Base-by-base conservation (phyloP, 1,140 invertebrate species). In the Monochamus saltuarius region DNA sequence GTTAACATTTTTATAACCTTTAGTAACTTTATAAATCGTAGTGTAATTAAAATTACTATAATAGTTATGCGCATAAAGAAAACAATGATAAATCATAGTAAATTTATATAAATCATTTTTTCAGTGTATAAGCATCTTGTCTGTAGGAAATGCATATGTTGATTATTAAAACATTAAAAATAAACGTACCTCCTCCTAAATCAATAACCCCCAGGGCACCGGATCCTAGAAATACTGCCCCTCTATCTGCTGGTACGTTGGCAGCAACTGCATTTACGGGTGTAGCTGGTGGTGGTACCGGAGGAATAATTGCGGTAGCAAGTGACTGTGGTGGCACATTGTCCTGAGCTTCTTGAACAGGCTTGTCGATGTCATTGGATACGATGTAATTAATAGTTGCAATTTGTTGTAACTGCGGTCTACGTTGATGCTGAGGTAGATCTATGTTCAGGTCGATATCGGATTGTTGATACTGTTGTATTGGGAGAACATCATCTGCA, bases 181-280 rank as follows among this genome's bases (percentile, higher is more conserved):
- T 52, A 38, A 22, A 46, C 46, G 37, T 50, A 62, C 68, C 70
- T 50, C 69, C 68, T 47, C 70, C 68, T 35, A 72, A 61, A 58
- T 62, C 39, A 8, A 72, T 55, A 11, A 72, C 70, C 19, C 70
- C 70, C 16, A 72, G 13, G 1, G 70, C 53, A 37, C 70, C 70
- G n/a, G 70, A 72, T 22, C 70, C 70, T n/a, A 72, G 56, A 50
- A 68, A 72, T 14, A 68, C 66, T 3, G 70, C 70, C 11, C 67
- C 67, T 35, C 60, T 51, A 36, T 57, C 59, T 1, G 55, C 14
- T 8, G 68, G 70, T 6, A 72, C 66, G 47, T 72, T 72, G 8
- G 66, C 36, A n/a, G 68, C 70, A 7, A 54, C 70, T 8, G 70
- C 68, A 55, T 72, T 70, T 6, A 72, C 68, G 0, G 70, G 70